phyloP scores from a whole-genome alignment of 2,113 vertebrate species.

The Hyla sarda region DNA sequence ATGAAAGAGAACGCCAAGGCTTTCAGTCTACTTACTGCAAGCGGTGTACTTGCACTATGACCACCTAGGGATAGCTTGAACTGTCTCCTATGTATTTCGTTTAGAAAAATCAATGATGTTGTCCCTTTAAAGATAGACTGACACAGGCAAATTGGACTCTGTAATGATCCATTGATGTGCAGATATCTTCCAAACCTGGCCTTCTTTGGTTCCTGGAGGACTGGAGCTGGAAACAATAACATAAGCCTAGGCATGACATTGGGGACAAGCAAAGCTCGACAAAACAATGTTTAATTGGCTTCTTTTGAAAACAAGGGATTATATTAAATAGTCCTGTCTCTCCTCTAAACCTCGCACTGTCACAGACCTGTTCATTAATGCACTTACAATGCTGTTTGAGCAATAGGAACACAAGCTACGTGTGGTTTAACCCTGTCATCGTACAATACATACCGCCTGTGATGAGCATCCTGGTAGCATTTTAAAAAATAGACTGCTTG shows the following conservation, averaged over 20 bases:
- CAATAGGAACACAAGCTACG: not conserved
- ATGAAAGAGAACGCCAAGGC: not conserved
- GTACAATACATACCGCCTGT: not conserved
- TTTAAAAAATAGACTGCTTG: not conserved
- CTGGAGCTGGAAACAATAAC: not conserved
- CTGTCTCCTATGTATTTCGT: not conserved
- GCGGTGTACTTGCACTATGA: not conserved
- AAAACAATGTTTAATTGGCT: slow-evolving; percentile 41
- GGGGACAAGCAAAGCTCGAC: slow-evolving; percentile 38
- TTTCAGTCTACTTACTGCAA: not conserved
- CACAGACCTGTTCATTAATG: slow-evolving; percentile 39
- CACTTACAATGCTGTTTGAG: not conserved
- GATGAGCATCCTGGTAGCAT: not conserved
- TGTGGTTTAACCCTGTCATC: slow-evolving; percentile 15
- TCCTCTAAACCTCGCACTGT: slow-evolving; percentile 9
- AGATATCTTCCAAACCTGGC: slow-evolving; percentile 22
- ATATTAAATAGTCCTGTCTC: slow-evolving; percentile 31
- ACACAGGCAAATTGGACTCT: slow-evolving; percentile 18
- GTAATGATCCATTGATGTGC: slow-evolving; percentile 23
- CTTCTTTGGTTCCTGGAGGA: slow-evolving; percentile 22
- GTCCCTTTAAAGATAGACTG: slow-evolving; percentile 2
- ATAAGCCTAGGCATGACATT: slow-evolving; percentile 22
- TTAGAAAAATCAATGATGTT: slow-evolving; percentile 23
- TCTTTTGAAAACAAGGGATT: slow-evolving; percentile 48
- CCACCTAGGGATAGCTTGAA: not conserved